Evolutionary conservation across 2,113 vertebrate species (phyloP).

Genomic region (Phyllostomus discolor): DNA sequence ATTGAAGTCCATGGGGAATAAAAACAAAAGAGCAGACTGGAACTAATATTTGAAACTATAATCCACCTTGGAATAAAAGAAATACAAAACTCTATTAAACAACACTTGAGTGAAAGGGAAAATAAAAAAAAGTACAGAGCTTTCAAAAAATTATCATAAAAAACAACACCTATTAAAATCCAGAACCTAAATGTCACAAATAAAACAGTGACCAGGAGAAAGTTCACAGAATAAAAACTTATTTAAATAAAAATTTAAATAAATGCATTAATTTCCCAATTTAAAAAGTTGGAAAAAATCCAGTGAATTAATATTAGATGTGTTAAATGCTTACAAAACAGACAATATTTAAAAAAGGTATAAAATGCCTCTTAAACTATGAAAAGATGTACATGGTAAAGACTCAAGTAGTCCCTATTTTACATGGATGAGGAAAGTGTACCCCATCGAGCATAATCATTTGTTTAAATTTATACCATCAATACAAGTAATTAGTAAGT

Average conservation of each 20-base stretch:
- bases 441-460: fast-evolving
- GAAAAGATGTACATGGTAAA: not conserved
- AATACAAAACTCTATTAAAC: not conserved
- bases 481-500: no score
- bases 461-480: not conserved
- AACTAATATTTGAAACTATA: not conserved
- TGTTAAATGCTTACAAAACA: not conserved
- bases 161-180: not conserved
- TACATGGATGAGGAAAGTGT: not conserved
- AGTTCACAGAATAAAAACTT: not conserved
- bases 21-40: not conserved
- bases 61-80: not conserved
- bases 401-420: not conserved
- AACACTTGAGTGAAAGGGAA: not conserved
- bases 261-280: not conserved
- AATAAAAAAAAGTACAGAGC: not conserved
- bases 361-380: not conserved
- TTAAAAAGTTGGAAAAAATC: not conserved
- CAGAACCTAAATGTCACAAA: not conserved
- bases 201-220: not conserved
- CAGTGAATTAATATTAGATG: no score
- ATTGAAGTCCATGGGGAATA: not conserved
- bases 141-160: not conserved
- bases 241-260: not conserved
- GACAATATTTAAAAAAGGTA: not conserved